These are phyloP conservation scores for Cistogaster globosa DNA, from an alignment of 2,888 invertebrate genomes.

Conservation along the genomic window DNA sequence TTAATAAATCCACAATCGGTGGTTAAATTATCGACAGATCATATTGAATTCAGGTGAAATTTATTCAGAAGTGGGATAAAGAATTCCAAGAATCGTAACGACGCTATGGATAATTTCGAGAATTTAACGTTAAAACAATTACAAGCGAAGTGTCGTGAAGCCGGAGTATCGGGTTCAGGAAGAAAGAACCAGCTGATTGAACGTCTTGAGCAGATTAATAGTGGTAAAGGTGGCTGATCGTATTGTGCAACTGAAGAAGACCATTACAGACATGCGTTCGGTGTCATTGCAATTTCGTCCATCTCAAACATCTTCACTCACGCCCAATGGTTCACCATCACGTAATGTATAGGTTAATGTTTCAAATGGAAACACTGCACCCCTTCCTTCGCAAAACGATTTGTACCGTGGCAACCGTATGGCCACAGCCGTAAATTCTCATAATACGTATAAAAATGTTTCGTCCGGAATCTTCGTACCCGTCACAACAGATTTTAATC, in stretches of 20 bases:
- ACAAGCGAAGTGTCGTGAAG: slow-evolving; percentile 17
- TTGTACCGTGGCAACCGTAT: too few relatives aligned
- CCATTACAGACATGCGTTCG: slow-evolving; percentile 2
- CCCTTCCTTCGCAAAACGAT: too few relatives aligned
- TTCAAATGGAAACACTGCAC: too few relatives aligned
- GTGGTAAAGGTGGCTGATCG: neutral
- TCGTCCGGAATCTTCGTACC: too few relatives aligned
- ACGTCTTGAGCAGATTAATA: slow-evolving; percentile 4
- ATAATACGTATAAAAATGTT: too few relatives aligned
- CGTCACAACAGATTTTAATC: too few relatives aligned
- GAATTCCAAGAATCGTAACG: too few relatives aligned
- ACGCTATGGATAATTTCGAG: slow-evolving; percentile 7
- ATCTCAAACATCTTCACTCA: neutral
- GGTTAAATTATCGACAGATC: too few relatives aligned
- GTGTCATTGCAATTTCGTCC: neutral
- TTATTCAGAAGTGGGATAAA: slow-evolving; percentile 46
- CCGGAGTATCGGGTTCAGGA: slow-evolving; percentile 16
- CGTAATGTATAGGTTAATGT: too few relatives aligned
- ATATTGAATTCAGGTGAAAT: neutral
- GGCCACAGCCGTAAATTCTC: too few relatives aligned
- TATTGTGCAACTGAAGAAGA: slow-evolving; percentile 18
- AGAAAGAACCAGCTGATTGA: slow-evolving; percentile 23
- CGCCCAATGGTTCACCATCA: too few relatives aligned
- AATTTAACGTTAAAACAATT: neutral
- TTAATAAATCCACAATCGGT: too few relatives aligned